A percentile compares a stretch with the other conserved stretches of the same genome.
phyloP scores from a whole-genome alignment of 2,888 invertebrate genomes.

The Mimas tiliae region DNA sequence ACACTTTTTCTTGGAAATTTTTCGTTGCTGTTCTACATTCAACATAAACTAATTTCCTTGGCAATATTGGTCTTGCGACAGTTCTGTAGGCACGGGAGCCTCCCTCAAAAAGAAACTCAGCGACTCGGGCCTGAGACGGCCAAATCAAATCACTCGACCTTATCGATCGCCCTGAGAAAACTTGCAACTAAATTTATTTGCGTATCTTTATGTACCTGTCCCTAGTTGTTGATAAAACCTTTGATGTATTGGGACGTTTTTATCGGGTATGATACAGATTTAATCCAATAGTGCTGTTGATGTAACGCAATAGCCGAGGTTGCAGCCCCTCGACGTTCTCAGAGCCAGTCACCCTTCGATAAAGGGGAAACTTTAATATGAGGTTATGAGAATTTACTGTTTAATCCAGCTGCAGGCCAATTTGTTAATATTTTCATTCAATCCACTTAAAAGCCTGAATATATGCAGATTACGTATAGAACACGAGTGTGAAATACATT shows the following conservation, averaged over 20 bases:
- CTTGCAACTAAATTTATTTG: constrained; percentile 75
- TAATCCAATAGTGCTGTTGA: constrained; percentile 79
- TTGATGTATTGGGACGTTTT: constrained; percentile 11
- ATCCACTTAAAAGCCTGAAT: constrained; percentile 77
- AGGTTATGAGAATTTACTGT: constrained; percentile 85
- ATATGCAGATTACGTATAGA: constrained; percentile 56
- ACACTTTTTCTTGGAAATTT: constrained; percentile 76
- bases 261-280: constrained; percentile 58
- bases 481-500: constrained; percentile 15
- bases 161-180: constrained; percentile 77
- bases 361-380: constrained; percentile 81
- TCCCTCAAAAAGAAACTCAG: constrained; percentile 77
- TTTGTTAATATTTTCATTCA: constrained; percentile 84
- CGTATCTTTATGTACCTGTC: constrained; percentile 49
- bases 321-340: constrained; percentile 67
- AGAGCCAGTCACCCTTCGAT: constrained; percentile 72
- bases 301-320: constrained; percentile 82
- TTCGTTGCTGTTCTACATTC: constrained; percentile 82
- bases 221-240: constrained; percentile 20
- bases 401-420: constrained; percentile 82
- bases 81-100: constrained; percentile 77
- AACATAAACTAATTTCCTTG: constrained; percentile 84
- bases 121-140: constrained; percentile 70
- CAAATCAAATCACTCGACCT: constrained; percentile 83
- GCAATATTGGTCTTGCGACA: constrained; percentile 83